Percentiles rank a stretch among this genome's conserved stretches.
phyloP scores from a whole-genome alignment of 2,888 invertebrate genomes.

The Acrobasis repandana region DNA sequence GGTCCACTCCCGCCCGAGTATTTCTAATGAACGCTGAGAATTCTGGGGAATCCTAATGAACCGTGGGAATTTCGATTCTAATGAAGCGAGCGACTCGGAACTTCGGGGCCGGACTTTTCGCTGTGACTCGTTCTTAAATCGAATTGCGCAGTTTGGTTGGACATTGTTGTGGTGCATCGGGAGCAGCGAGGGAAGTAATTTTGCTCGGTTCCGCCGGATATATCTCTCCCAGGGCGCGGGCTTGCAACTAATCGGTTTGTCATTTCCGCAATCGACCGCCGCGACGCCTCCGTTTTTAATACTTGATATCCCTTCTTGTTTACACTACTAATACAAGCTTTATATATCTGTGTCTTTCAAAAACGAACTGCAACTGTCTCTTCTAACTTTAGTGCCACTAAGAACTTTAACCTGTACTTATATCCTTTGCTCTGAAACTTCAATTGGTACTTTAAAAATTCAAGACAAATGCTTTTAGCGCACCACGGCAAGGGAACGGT shows the following conservation, averaged over 20 bases:
- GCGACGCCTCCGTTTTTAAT: constrained; percentile 62
- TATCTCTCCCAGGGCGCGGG: constrained; percentile 65
- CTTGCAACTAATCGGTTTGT: constrained; percentile 77
- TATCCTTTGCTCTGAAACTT: constrained; percentile 54
- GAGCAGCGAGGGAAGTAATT: constrained; percentile 70
- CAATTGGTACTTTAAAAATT: constrained; percentile 76
- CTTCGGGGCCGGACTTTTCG: constrained; percentile 50
- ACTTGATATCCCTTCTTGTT: constrained; percentile 61
- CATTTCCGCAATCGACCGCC: constrained; percentile 76
- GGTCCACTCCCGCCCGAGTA: constrained; percentile 70
- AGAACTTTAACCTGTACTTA: constrained; percentile 35
- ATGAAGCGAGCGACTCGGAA: constrained; percentile 63
- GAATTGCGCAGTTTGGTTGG: constrained; percentile 57
- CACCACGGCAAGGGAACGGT: constrained; percentile 50
- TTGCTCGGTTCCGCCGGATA: constrained; percentile 72
- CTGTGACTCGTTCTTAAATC: constrained; percentile 55
- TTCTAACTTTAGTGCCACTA: constrained; percentile 34
- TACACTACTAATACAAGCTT: constrained; percentile 33
- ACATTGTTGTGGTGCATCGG: constrained; percentile 65
- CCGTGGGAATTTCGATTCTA: constrained; percentile 79
- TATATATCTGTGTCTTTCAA: background rate
- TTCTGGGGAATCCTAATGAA: constrained; percentile 76
- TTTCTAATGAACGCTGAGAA: constrained; percentile 78
- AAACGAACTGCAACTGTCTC: background rate
- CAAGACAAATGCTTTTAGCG: constrained; percentile 75